These are phyloP conservation scores for Psococerastis gibbosa DNA, from an alignment of 2,888 invertebrate species.

Conservation along the genomic window DNA sequence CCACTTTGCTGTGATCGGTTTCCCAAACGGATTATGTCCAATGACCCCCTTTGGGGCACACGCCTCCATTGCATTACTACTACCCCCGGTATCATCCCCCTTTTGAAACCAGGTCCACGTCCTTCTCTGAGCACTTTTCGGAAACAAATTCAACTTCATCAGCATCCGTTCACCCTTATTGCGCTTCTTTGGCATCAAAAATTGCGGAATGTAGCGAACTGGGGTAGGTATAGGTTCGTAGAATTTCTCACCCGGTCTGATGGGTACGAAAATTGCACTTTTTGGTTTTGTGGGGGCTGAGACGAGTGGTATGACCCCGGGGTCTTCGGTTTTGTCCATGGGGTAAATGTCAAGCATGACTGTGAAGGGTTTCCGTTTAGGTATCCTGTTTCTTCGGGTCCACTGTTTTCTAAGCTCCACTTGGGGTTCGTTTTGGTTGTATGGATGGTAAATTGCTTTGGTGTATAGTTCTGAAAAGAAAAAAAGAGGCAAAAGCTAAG, in stretches of 20 bases:
- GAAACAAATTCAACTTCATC: conserved; percentile 7
- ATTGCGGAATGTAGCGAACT: not conserved
- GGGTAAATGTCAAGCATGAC: conserved; percentile 15
- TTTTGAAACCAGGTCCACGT: not conserved
- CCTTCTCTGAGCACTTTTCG: not conserved
- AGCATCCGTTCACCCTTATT: not conserved
- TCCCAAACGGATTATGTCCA: conserved; percentile 7
- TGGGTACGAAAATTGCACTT: not conserved
- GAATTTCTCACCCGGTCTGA: conserved; percentile 4
- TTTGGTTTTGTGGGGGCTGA: not conserved
- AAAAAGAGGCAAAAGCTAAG: too few species aligned
- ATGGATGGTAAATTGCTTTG: not conserved
- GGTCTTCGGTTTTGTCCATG: conserved; percentile 9
- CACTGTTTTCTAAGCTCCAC: not conserved
- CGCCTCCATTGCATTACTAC: not conserved
- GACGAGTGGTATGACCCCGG: not conserved
- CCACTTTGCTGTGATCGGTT: conserved; percentile 9
- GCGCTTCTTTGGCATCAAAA: not conserved
- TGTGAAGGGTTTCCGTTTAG: conserved; percentile 12
- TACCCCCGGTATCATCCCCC: not conserved
- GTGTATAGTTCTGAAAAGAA: not conserved
- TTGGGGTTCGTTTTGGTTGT: not conserved
- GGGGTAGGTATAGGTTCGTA: not conserved
- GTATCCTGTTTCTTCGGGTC: not conserved
- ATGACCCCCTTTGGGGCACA: not conserved